A percentile compares a stretch with the other conserved stretches of the same genome.
Conservation (phyloP, 2,888 invertebrate species). For the Eueremaeus valkanovi region DNA sequence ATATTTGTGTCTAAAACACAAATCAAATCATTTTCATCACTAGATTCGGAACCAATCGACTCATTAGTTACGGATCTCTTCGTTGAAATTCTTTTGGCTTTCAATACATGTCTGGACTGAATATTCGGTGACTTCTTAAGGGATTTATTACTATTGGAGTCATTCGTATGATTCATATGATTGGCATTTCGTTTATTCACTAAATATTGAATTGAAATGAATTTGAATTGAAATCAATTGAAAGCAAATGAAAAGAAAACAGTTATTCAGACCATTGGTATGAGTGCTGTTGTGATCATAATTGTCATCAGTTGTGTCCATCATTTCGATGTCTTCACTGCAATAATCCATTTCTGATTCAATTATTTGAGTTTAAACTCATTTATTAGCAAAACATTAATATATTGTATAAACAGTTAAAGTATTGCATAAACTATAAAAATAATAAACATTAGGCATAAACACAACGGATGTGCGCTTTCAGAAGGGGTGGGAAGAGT, state of each 20-base stretch:
- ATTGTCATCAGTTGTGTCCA: background rate
- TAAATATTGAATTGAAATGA: background rate
- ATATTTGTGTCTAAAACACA: slow-evolving; percentile 40
- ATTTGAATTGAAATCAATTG: background rate
- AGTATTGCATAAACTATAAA: too few relatives aligned
- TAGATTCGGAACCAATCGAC: background rate
- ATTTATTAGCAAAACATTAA: too few relatives aligned
- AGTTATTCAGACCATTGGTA: background rate
- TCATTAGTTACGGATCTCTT: background rate
- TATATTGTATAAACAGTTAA: too few relatives aligned
- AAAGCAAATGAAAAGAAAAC: background rate
- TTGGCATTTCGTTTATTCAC: background rate
- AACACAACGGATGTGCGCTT: too few relatives aligned
- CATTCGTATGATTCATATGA: background rate
- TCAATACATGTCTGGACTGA: background rate
- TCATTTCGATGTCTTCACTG: background rate
- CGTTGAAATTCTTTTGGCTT: background rate
- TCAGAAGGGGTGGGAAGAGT: too few relatives aligned
- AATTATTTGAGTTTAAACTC: too few relatives aligned
- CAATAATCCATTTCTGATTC: background rate
- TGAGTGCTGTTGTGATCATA: too few relatives aligned
- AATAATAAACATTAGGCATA: too few relatives aligned
- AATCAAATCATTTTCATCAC: background rate
- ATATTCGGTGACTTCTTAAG: background rate
- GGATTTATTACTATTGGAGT: background rate